Base-by-base conservation (phyloP, 2,888 invertebrate species). In the Philaethria dido region DNA sequence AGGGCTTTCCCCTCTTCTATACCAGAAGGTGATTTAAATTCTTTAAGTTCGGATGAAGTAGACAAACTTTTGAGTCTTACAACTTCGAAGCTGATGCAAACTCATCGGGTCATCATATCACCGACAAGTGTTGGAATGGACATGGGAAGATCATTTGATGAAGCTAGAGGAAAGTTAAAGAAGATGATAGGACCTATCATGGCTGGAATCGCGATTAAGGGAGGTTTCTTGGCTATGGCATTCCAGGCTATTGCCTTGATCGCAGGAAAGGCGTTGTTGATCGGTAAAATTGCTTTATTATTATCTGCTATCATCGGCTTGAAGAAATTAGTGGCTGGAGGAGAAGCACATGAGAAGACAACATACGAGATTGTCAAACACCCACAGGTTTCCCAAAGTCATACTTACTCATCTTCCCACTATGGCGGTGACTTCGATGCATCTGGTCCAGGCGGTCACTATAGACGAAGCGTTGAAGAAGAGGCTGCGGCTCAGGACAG, bases 341-440 rank as follows among this genome's bases (percentile, higher is more conserved):
- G 93, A 60, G 95, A 95, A 71, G 94, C 94, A 18, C 94, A 95
- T 68, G 96, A 96, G 78, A 96, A 96, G 84, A 97, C 96, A 0
- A 97, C 97, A 5, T 96, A 97, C 74, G 97, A 97, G 87, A 96
- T 97, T 74, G 95, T 97, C 63, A 97, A 97, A 83, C 96, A 97
- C 85, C 97, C 97, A n/a, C 95, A 96, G 79, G 95, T 96, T 64
- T 95, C 95, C 60, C 96, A 96, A 81, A 95, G 94, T 75, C 96
- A 97, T 80, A 94, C 95, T 5, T 96, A 96, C 79, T 96, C 96
- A 1, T 93, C 95, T 5, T 93, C 94, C 61, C 94, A 95, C 77
- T 95, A 94, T 74, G 95, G 95, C 59, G 94, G 94, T 74, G 94
- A 94, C 71, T 94, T 94, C 60, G 94, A 94, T 54, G 87, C 93